Conservation (phyloP, 2,888 invertebrate species). For the Netelia virgata region DNA sequence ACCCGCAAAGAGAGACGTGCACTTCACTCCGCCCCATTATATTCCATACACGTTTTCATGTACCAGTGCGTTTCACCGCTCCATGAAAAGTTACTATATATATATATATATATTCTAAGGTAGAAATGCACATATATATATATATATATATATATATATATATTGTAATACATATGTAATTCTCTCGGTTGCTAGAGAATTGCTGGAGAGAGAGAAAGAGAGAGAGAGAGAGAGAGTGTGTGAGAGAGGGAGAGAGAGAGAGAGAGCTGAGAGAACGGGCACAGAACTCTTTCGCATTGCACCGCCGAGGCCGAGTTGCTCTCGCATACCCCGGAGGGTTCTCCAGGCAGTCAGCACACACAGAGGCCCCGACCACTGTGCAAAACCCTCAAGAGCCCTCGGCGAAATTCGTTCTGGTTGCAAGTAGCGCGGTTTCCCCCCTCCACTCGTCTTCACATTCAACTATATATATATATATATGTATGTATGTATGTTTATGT, state of each 20-base stretch:
- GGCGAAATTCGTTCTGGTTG: constrained; percentile 80
- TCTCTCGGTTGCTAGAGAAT: constrained; percentile 52
- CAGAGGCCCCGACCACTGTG: constrained; percentile 75
- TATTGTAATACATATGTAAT: constrained; percentile 51
- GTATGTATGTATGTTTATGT: constrained; percentile 31
- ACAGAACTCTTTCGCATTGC: constrained; percentile 66
- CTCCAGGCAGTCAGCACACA: constrained; percentile 72
- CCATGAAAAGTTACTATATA: constrained; percentile 49
- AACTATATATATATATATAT: constrained; percentile 41
- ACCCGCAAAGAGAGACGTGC: constrained; percentile 76
- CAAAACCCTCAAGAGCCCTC: constrained; percentile 80
- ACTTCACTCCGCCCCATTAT: constrained; percentile 83
- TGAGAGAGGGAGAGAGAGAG: constrained; percentile 30
- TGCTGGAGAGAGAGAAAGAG: constrained; percentile 50
- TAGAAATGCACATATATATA: constrained; percentile 33
- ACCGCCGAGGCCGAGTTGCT: constrained; percentile 54
- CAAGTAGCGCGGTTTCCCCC: constrained; percentile 66
- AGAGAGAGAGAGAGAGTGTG: background rate
- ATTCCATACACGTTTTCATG: constrained; percentile 81
- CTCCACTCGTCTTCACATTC: constrained; percentile 2
- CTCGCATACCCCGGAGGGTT: constrained; percentile 75
- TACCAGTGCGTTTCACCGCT: constrained; percentile 72
- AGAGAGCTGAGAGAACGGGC: constrained; percentile 48
- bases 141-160: constrained; percentile 44
- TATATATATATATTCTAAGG: constrained; percentile 15